A percentile compares a stretch with the other conserved stretches of the same genome.
phyloP scores from a whole-genome alignment of 2,113 vertebrate genomes.

The Columba janthina region DNA sequence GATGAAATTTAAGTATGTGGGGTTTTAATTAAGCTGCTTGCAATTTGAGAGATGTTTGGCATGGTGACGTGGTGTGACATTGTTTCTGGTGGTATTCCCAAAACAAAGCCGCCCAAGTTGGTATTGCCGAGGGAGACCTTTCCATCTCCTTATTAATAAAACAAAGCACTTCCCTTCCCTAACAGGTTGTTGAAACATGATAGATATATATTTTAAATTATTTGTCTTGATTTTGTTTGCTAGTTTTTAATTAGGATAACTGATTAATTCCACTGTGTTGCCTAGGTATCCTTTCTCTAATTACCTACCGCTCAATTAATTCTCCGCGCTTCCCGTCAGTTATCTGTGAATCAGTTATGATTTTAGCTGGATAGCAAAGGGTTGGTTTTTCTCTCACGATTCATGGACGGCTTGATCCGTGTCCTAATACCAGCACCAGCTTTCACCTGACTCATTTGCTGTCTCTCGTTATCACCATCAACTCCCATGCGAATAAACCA shows the following conservation, averaged over 20 bases:
- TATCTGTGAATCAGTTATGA: not conserved
- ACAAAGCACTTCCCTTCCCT: not conserved
- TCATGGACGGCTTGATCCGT: not conserved
- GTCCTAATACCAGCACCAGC: not conserved
- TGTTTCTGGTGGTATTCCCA: not conserved
- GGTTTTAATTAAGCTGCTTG: not conserved
- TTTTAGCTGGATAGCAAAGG: not conserved
- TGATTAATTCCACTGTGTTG: not conserved
- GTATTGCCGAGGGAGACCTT: not conserved
- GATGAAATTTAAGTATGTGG: not conserved
- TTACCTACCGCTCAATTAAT: not conserved
- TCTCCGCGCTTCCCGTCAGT: not conserved
- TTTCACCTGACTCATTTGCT: not conserved
- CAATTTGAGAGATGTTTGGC: not conserved
- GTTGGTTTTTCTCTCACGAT: not conserved
- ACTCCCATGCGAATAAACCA: not conserved
- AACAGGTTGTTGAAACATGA: not conserved
- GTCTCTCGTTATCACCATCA: not conserved
- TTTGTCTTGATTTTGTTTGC: not conserved
- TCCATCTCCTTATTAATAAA: not conserved
- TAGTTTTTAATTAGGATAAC: not conserved
- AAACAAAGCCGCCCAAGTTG: not conserved
- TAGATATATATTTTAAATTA: not conserved
- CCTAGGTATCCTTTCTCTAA: not conserved
- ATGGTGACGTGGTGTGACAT: rapidly evolving